Evolutionary conservation across 2,888 invertebrate genomes (phyloP), one percentile per base, ranked within the genome.

Genomic region (Catocala fraxini): DNA sequence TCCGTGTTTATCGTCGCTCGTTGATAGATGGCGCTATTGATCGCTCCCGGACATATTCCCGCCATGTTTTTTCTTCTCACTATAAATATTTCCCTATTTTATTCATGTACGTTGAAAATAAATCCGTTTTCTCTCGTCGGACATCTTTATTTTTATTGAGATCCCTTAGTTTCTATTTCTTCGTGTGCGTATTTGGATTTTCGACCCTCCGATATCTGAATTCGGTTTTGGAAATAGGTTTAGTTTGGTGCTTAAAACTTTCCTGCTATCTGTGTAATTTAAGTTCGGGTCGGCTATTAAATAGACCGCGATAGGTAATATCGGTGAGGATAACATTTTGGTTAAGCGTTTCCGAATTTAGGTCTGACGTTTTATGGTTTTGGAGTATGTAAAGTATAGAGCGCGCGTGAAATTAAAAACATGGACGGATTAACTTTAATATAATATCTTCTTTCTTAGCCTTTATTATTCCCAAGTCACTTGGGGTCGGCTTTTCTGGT

Each of bases 11-110:
- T 51, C 55, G 68, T 74, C 59, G 39, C 35, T 25, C 12, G 62
- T 46, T 66, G 73, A 75, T 69, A 75, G 73, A 78, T 78, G 64
- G 64, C 73, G 9, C 46, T 61, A 60, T 70, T 70, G 63, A 72
- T 52, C 43, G 15, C 55, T 51, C 34, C 33, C 15, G 53, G 51
- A 47, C 45, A 43, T 11, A 15, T 57, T 57, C n/a, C 39, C 43
- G n/a, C 43, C 51, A 60, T 68, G 59, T 65, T 62, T 62, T 63
- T 55, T 46, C 58, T 53, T 13, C 54, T 51, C 51, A 69, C 57
- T 51, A 72, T 67, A 75, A 75, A 77, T 72, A 78, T 75, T 72
- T 69, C 56, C 33, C 56, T 60, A 33, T 11, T 53, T 42, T 39
- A 35, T 15, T 63, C 58, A 41, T 46, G 9, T 39, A 39, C 59